Conservation (phyloP, 2,888 invertebrate genomes). For the Drymonia ruficornis region DNA sequence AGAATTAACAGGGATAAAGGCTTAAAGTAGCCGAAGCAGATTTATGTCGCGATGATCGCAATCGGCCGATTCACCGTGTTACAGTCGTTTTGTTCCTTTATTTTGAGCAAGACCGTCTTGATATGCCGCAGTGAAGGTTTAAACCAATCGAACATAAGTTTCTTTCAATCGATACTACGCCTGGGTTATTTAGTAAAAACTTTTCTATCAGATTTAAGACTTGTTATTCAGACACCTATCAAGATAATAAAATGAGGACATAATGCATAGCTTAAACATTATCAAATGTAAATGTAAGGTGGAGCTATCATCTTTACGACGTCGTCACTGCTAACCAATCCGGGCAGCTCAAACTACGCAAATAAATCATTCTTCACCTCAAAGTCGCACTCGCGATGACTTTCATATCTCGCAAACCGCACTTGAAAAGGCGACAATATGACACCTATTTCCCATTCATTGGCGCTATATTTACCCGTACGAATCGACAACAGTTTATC, state of each 20-base stretch:
- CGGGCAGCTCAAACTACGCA: not conserved
- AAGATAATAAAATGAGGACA: not conserved
- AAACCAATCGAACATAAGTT: constrained; percentile 24
- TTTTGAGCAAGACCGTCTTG: constrained; percentile 57
- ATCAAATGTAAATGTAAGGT: not conserved
- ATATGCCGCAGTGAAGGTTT: constrained; percentile 49
- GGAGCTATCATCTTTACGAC: too few relatives aligned
- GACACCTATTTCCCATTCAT: constrained; percentile 77
- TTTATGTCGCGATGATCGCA: constrained; percentile 82
- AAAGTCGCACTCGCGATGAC: constrained; percentile 20
- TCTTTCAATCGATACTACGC: constrained; percentile 1
- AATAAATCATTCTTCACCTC: constrained; percentile 19
- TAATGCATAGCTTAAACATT: not conserved
- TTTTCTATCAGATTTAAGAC: not conserved
- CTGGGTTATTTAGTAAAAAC: not conserved
- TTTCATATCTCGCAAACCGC: constrained; percentile 35
- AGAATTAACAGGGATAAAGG: constrained; percentile 84
- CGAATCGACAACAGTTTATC: constrained; percentile 79
- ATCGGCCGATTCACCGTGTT: constrained; percentile 77
- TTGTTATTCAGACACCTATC: not conserved
- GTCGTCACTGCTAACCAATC: not conserved
- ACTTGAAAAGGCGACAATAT: constrained; percentile 62
- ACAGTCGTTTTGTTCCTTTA: constrained; percentile 69
- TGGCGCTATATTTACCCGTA: constrained; percentile 72
- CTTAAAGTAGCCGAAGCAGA: constrained; percentile 83